phyloP scores from a whole-genome alignment of 2,113 vertebrate species.

The Camelus bactrianus region DNA sequence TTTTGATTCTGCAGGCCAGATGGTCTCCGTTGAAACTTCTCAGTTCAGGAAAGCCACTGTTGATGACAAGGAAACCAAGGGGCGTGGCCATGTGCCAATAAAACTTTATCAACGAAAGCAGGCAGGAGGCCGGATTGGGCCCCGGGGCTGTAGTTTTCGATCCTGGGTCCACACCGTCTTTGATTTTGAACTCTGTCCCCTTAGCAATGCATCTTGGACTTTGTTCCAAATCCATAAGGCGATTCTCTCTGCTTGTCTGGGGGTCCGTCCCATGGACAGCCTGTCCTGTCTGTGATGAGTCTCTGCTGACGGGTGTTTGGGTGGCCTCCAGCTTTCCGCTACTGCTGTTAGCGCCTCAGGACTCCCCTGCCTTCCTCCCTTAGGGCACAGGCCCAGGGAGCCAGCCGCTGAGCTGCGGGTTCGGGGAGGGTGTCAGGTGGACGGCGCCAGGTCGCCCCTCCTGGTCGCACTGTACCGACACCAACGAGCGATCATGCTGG shows the following conservation, averaged over 20 bases:
- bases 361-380: neutral
- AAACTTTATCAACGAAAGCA: slow-evolving; percentile 11
- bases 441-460: neutral
- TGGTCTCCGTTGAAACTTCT: neutral
- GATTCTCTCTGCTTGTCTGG: neutral
- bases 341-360: neutral
- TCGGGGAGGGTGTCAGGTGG: neutral
- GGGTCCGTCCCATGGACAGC: accelerated
- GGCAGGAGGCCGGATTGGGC: accelerated
- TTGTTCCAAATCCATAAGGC: neutral
- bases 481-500: neutral
- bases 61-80: accelerated
- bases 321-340: accelerated
- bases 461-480: too few species aligned
- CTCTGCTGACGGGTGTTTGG: neutral
- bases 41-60: neutral
- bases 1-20: neutral
- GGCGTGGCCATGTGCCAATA: neutral
- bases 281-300: accelerated
- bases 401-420: neutral
- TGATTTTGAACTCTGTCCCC: too few species aligned
- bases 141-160: accelerated
- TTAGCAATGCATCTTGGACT: neutral
- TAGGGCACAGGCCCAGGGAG: accelerated
- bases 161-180: neutral